Evolutionary conservation across 2,888 invertebrate species (phyloP), one percentile per base, ranked within the genome.

Genomic region (Nomada fabriciana): DNA sequence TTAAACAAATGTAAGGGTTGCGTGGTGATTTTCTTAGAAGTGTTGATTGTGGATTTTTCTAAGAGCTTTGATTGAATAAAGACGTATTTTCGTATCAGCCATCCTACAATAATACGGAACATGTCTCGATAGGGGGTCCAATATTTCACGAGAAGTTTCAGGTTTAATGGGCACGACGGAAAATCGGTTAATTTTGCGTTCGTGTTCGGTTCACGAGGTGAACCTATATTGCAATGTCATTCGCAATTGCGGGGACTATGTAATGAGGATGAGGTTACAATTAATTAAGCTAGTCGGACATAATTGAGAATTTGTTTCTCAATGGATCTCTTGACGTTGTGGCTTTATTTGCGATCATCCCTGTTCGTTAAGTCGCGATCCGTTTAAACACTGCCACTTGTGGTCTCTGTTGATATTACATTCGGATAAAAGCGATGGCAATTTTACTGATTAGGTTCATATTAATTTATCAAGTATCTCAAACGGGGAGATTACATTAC

Each of bases 251-350:
- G 36, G 36, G 7, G 36, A 36, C 36, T 20, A 43, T 59, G 42
- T 13, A 60, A 68, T 52, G 29, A 23, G 9, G 13, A 4, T 23
- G 5, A 53, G 15, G 20, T 47, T 68, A 23, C 53, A 55, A 69
- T 75, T 68, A 75, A 75, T 61, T 68, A 61, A 10, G 11, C 25
- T n/a, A 29, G 2, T 7, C 7, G 18, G 13, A 20, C 29, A 9
- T 52, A 36, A 61, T 15, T 9, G 1, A 13, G 18, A 18, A 68
- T 52, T 52, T 9, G n/a, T 20, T 29, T 64, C 25, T 36, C 65
- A 13, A 3, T 7, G 18, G 23, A 18, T 15, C 29, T 61, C 20
- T 53, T 47, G 53, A 55, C 42, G 43, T 61, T 61, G 18, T 20
- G 4, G 18, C 47, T 23, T 42, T 10, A 20, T 67, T 67, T 11